Percentiles rank a stretch among this genome's conserved stretches.
phyloP scores from a whole-genome alignment of 1,140 invertebrate species.

The Drosophila varians region DNA sequence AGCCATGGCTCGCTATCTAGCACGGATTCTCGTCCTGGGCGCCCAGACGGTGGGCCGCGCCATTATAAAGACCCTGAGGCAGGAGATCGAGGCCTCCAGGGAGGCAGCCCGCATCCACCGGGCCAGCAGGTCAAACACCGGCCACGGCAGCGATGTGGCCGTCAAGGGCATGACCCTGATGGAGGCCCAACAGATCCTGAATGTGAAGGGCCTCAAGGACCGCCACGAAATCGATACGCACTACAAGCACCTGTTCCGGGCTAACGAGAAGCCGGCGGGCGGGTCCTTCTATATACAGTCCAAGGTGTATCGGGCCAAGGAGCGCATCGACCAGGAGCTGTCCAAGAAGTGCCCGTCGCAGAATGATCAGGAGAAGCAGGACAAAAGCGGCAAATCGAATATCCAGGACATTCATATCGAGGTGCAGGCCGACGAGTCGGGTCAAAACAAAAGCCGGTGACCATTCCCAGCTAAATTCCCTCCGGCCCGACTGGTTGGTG shows the following conservation, averaged over 20 bases:
- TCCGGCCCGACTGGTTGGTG: neutral
- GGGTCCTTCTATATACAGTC: conserved; percentile 98
- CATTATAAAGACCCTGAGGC: conserved; percentile 48
- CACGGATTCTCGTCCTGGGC: conserved; percentile 37
- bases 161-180: conserved; percentile 55
- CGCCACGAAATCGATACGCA: conserved; percentile 31
- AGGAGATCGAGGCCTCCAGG: conserved; percentile 54
- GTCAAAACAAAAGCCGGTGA: neutral
- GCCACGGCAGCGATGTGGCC: neutral
- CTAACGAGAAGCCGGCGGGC: conserved; percentile 95
- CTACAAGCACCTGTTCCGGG: conserved; percentile 92
- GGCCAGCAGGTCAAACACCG: neutral
- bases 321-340: conserved; percentile 93
- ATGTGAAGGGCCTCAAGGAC: conserved; percentile 40
- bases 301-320: conserved; percentile 96
- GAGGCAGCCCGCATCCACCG: conserved; percentile 77
- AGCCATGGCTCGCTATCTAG: conserved; percentile 52
- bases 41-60: conserved; percentile 50
- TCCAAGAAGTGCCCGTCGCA: neutral
- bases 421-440: neutral
- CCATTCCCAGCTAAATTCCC: neutral
- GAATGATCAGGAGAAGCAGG: neutral
- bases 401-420: neutral
- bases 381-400: neutral
- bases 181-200: conserved; percentile 57